Evolutionary conservation across 2,888 invertebrate species (phyloP).

Genomic region (Apodemia duryi): DNA sequence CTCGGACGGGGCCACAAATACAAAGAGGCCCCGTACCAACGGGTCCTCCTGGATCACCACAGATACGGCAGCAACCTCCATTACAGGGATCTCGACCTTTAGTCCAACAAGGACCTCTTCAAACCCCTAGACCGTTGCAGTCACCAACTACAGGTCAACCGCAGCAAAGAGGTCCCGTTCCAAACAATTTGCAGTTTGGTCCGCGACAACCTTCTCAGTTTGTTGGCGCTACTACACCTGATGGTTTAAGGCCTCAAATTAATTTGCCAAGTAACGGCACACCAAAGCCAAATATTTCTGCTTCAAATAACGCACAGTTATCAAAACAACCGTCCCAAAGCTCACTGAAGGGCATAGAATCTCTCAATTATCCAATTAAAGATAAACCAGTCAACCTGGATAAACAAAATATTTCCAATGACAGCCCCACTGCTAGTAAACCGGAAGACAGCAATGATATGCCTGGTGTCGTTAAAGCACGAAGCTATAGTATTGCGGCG

Average conservation of each 20-base stretch:
- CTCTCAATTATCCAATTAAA: conserved; percentile 44
- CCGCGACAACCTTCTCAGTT: conserved; percentile 65
- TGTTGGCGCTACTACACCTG: conserved; percentile 55
- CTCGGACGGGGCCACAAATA: conserved; percentile 51
- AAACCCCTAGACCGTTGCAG: conserved; percentile 53
- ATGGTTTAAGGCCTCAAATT: conserved; percentile 47
- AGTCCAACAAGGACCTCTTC: conserved; percentile 59
- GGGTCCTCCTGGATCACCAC: conserved; percentile 50
- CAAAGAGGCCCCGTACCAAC: conserved; percentile 51
- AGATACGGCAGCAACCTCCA: conserved; percentile 49
- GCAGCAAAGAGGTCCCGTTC: conserved; percentile 64
- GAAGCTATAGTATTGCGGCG: conserved; percentile 76
- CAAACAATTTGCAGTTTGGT: conserved; percentile 70
- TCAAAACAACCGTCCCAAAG: conserved; percentile 68
- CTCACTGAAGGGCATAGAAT: conserved; percentile 57
- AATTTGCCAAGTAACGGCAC: conserved; percentile 50
- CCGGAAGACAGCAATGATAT: conserved; percentile 60
- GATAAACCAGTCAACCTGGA: conserved; percentile 71
- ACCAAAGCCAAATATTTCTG: conserved; percentile 47
- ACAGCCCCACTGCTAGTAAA: conserved; percentile 52
- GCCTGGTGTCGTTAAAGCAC: conserved; percentile 67
- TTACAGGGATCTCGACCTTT: conserved; percentile 47
- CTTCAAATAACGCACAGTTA: conserved; percentile 42
- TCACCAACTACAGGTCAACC: conserved; percentile 50
- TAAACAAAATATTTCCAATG: conserved; percentile 55